These are phyloP conservation scores for Drosophila sproati DNA, from an alignment of 1,140 invertebrate genomes.

Conservation along the genomic window DNA sequence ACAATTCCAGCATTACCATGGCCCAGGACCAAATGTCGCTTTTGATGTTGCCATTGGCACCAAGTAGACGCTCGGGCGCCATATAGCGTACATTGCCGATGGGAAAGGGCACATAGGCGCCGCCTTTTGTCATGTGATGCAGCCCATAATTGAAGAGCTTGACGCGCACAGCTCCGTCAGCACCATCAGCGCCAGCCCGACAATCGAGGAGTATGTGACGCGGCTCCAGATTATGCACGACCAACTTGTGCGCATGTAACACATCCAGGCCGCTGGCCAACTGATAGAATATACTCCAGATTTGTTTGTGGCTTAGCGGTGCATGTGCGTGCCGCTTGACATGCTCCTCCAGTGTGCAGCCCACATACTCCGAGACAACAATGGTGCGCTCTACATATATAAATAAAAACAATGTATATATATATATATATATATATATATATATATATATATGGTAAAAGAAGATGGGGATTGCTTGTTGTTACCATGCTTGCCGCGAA, in stretches of 20 bases:
- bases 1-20: conserved; percentile 92
- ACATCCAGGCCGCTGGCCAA: conserved; percentile 90
- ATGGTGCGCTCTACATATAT: conserved; percentile 91
- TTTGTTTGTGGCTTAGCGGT: conserved; percentile 86
- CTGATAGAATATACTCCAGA: conserved; percentile 87
- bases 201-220: conserved; percentile 93
- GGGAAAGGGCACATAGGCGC: conserved; percentile 92
- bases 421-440: neutral
- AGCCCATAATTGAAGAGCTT: conserved; percentile 97
- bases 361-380: conserved; percentile 94
- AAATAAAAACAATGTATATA: neutral
- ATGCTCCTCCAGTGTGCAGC: conserved; percentile 86
- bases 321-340: conserved; percentile 73
- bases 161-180: conserved; percentile 86
- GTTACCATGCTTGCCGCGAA: conserved; percentile 96
- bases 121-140: conserved; percentile 93
- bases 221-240: conserved; percentile 92
- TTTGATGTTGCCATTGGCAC: conserved; percentile 88
- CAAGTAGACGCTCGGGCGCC: conserved; percentile 93
- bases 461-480: neutral
- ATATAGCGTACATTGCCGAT: conserved; percentile 93
- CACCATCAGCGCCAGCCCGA: conserved; percentile 85
- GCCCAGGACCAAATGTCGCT: conserved; percentile 96
- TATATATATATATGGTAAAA: neutral
- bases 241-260: conserved; percentile 90